Conservation (phyloP, 2,797 vertebrate genomes). For the Pseudomugil gertrudae region DNA sequence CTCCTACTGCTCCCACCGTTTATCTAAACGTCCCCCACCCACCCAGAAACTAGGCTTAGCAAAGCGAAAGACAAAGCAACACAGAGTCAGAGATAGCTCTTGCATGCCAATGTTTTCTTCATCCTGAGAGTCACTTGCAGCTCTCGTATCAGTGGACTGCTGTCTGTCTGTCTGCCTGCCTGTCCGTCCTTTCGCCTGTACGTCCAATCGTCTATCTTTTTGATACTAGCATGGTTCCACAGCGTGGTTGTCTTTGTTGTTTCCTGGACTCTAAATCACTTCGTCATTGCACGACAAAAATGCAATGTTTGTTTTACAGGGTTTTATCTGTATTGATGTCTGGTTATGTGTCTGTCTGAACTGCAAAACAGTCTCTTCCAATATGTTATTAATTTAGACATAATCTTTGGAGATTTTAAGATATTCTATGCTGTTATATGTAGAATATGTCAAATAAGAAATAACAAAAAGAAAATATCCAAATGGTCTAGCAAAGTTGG, state of each 20-base stretch:
- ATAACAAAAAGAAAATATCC: not conserved
- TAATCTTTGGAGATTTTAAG: not conserved
- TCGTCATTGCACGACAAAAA: constrained; percentile 73
- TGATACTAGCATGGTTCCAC: constrained; percentile 75
- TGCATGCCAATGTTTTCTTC: constrained; percentile 84
- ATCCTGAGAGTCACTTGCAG: constrained; percentile 74
- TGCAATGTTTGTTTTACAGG: constrained; percentile 62
- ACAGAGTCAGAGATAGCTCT: constrained; percentile 75
- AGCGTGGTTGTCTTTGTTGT: constrained; percentile 68
- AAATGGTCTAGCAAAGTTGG: constrained; percentile 4
- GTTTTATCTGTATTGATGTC: constrained; percentile 47
- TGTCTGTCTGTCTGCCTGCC: constrained; percentile 82
- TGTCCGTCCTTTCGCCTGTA: constrained; percentile 74
- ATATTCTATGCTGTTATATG: constrained; percentile 3
- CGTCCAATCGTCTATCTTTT: constrained; percentile 77
- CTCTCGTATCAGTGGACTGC: constrained; percentile 79
- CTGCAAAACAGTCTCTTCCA: constrained; percentile 66
- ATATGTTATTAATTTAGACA: constrained; percentile 1
- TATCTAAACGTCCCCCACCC: constrained; percentile 85
- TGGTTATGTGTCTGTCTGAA: constrained; percentile 52
- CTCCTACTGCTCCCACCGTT: constrained; percentile 78
- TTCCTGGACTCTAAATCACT: constrained; percentile 70
- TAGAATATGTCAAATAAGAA: not conserved
- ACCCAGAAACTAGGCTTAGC: constrained; percentile 80
- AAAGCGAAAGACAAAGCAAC: constrained; percentile 63